These are phyloP conservation scores for Villa cingulata DNA, from an alignment of 2,888 invertebrate species.

Conservation along the genomic window DNA sequence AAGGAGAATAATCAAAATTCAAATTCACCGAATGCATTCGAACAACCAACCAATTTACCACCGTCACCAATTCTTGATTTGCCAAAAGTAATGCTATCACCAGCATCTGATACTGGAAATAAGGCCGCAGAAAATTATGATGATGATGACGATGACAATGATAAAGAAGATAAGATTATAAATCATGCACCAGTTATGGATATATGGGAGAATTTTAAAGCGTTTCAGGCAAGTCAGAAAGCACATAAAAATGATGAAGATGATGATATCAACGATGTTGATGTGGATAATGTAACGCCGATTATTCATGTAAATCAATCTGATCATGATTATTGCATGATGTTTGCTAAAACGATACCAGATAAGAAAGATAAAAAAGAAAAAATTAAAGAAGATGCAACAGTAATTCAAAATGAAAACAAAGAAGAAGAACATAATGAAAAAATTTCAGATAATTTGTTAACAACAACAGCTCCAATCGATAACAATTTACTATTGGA, in stretches of 20 bases:
- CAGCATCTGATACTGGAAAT: conserved; percentile 27
- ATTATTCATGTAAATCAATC: conserved; percentile 46
- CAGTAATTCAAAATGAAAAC: neutral
- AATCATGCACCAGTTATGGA: conserved; percentile 18
- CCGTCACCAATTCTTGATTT: conserved; percentile 17
- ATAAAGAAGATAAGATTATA: conserved; percentile 21
- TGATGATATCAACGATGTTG: no score
- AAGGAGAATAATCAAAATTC: conserved; percentile 20
- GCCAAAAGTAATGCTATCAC: conserved; percentile 30
- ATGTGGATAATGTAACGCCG: conserved; percentile 17
- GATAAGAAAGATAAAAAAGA: conserved; percentile 39
- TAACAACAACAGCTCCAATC: no score
- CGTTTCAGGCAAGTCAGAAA: conserved; percentile 18
- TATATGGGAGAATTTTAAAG: conserved; percentile 29
- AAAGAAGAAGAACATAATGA: neutral
- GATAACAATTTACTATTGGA: neutral
- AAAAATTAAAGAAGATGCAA: conserved; percentile 17
- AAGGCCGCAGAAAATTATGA: no score
- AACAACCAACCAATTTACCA: conserved; percentile 13
- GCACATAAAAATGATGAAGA: neutral
- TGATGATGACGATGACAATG: conserved; percentile 24
- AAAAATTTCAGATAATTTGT: no score
- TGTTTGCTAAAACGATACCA: conserved; percentile 32
- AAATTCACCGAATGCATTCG: conserved; percentile 15
- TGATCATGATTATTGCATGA: conserved; percentile 65